These are phyloP conservation scores for Dione juno DNA, from an alignment of 2,888 invertebrate genomes.

Conservation along the genomic window DNA sequence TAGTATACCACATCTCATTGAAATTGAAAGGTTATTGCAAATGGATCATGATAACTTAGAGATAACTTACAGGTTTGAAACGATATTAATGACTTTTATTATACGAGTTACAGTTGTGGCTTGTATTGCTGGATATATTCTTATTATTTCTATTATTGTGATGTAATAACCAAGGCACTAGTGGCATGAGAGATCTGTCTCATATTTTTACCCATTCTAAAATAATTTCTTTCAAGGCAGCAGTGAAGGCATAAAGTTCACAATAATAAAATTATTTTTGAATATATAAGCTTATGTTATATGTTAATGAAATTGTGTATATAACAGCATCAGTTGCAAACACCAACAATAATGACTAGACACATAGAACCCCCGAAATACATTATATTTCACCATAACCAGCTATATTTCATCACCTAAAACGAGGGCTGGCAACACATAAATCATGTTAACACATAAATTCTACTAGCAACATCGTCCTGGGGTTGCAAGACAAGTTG, in stretches of 20 bases:
- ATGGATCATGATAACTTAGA: constrained; percentile 23
- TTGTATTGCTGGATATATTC: background rate
- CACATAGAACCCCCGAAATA: constrained; percentile 25
- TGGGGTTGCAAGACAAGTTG: constrained; percentile 57
- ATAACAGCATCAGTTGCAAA: constrained; percentile 22
- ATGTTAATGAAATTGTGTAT: background rate
- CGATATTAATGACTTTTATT: constrained; percentile 17
- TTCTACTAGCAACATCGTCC: constrained; percentile 69
- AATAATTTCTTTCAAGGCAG: too few species aligned
- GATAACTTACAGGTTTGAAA: constrained; percentile 21
- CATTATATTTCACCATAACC: constrained; percentile 36
- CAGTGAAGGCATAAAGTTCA: too few species aligned
- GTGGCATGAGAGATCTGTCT: too few species aligned
- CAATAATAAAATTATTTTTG: too few species aligned
- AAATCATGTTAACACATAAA: constrained; percentile 82
- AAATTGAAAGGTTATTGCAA: constrained; percentile 20
- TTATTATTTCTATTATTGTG: constrained; percentile 4
- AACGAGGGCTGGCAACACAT: constrained; percentile 63
- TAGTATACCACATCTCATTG: constrained; percentile 4
- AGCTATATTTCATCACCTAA: constrained; percentile 48
- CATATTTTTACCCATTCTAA: too few species aligned
- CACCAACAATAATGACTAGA: constrained; percentile 8
- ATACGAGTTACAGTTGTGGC: background rate
- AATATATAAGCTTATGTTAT: background rate
- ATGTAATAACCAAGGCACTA: too few species aligned